A percentile compares a stretch with the other conserved stretches of the same genome.
Evolutionary conservation across 1,140 invertebrate species (phyloP).

Genomic region (Panagrolaimus sp.): DNA sequence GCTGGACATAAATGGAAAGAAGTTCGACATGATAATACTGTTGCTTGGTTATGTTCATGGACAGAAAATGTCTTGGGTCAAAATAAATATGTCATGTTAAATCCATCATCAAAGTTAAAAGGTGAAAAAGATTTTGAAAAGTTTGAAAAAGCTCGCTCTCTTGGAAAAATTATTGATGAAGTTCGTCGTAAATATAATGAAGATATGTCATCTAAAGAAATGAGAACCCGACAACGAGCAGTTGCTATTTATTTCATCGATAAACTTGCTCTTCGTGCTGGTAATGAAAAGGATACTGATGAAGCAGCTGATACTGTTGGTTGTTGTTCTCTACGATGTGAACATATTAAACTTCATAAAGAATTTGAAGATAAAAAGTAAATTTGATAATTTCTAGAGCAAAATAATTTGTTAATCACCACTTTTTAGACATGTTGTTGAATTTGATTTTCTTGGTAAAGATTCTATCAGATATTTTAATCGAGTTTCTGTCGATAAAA

Average conservation of each 20-base stretch:
- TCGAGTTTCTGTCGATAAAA: slow-evolving; percentile 90
- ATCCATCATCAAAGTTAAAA: slow-evolving; percentile 98
- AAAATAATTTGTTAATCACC: slow-evolving; percentile 13
- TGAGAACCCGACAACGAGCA: slow-evolving; percentile 89
- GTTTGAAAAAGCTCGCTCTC: slow-evolving; percentile 88
- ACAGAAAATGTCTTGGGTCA: slow-evolving; percentile 91
- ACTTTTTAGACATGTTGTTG: slow-evolving; percentile 75
- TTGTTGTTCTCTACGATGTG: slow-evolving; percentile 95
- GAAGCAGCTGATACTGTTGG: slow-evolving; percentile 88
- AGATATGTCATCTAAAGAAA: slow-evolving; percentile 97
- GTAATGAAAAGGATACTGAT: slow-evolving; percentile 96
- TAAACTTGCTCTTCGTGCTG: slow-evolving; percentile 91
- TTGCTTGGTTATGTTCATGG: slow-evolving; percentile 97
- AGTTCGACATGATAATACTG: slow-evolving; percentile 86
- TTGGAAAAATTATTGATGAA: slow-evolving; percentile 68
- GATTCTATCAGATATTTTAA: slow-evolving; percentile 93
- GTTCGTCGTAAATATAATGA: slow-evolving; percentile 79
- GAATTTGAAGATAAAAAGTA: slow-evolving; percentile 73
- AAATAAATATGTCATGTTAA: slow-evolving; percentile 99
- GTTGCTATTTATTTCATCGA: slow-evolving; percentile 99
- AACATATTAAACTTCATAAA: slow-evolving; percentile 86
- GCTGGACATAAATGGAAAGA: slow-evolving; percentile 89
- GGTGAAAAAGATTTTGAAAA: slow-evolving; percentile 99
- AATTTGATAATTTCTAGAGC: neutral
- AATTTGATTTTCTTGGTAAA: slow-evolving; percentile 96